Base-by-base conservation (phyloP, 1,140 invertebrate species). In the Zophobas morio region DNA sequence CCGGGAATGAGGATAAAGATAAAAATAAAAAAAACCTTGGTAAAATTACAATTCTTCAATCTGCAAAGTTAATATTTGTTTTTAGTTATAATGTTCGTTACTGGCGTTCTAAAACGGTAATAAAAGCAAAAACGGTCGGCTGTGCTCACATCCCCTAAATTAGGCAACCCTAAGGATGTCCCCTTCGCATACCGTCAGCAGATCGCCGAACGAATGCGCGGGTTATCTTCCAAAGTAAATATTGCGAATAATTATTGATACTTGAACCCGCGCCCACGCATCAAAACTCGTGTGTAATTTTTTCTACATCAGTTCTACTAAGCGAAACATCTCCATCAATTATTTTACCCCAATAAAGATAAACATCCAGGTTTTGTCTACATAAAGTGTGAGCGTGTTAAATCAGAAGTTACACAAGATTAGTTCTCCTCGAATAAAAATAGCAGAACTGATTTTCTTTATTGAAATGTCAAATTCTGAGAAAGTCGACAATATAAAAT, bases 351-450 rank as follows among this genome's bases (percentile, higher is more conserved):
- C 66, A 77, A 71, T 77, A 73, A 72, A 66, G 36, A 71, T 51
- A 46, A 56, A 76, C 46, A 49, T 56, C 40, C 37, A 74, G 70
- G 70, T 73, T 77, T 77, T 77, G 54, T 77, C 73, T 49, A 72
- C 53, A 47, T 54, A 66, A 47, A 74, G 47, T 54, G 36, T 57
- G 60, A 78, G 56, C 78, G 78, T 77, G 70, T 20, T 51, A 63
- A 79, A 79, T 79, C 70, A 42, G 51, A 72, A 79, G 78, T 79
- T 76, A 76, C 66, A 76, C 78, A 76, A 73, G 66, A 79, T 77
- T 79, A 79, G 56, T 76, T 76, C 73, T 54, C 36, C 60, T 60
- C 34, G 57, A 71, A 66, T 71, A 78, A 70, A 78, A 78, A 78
- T 78, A 78, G 72, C 77, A 78, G 60, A 78, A 78, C 73, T 63